Base-by-base conservation (phyloP, 2,797 vertebrate species). In the Halcyon leucocephala region DNA sequence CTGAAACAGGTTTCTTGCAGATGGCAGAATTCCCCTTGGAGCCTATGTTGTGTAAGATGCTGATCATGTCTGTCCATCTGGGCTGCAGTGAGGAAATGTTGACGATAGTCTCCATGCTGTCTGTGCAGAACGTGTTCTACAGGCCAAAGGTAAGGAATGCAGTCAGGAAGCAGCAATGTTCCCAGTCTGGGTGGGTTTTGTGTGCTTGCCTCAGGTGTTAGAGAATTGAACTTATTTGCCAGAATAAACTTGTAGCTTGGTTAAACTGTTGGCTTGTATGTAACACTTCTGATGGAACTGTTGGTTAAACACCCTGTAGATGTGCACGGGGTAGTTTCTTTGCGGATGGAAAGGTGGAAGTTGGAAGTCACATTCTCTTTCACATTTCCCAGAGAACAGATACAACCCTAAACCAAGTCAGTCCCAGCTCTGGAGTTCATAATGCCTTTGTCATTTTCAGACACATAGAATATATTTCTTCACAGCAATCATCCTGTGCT, bases 21-120 rank as follows among this genome's bases (percentile, higher is more conserved):
- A 99, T 99, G 99, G 99, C 99, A 0, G 99, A 99, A 97, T 99
- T 99, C 91, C 99, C 99, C 44, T 97, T 99, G 98, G 99, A 99
- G 98, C 99, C 99, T 10, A 99, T 99, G 99, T 93, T 99, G 94
- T 99, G 99, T 92, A 99, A 99, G 98, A 99, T 99, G 99, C 86
- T 99, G 95, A 99, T 99, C 98, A 99, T 99, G 99, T 99, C 99
- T 1, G 99, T 99, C 73, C 99, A 99, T 22, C 97, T 99, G 97
- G 99, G 99, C 64, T 99, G 99, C 98, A 99, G 99, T 1, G 99
- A 99, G 82, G 99, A 99, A 96, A 99, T 99, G 99, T 67, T 99
- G 91, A 99, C 99, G 2, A 99, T 99, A 2, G 99, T 99, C 24
- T 99, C 99, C 16, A 99, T 99, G 99, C 97, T 99, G 62, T 99